Conservation (phyloP, 1,140 invertebrate genomes). For the Anoplophora glabripennis region DNA sequence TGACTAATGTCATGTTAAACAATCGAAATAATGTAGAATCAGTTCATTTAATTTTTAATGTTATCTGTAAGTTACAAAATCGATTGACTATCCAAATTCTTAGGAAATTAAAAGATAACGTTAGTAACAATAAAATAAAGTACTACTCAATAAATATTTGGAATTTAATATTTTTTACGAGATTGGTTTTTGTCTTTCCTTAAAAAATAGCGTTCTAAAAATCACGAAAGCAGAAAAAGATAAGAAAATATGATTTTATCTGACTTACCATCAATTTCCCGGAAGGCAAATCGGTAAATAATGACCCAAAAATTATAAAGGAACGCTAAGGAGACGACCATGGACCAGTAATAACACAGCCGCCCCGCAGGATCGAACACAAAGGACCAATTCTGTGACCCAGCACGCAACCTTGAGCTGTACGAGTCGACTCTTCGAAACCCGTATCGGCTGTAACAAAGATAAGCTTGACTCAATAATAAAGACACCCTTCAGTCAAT, state of each 20-base stretch:
- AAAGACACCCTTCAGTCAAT: too few species aligned
- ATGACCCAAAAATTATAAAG: conserved; percentile 99
- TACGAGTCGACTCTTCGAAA: conserved; percentile 48
- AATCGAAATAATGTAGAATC: too few species aligned
- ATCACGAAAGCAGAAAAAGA: not conserved
- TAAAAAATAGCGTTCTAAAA: too few species aligned
- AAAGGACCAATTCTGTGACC: conserved; percentile 80
- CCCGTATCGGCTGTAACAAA: conserved; percentile 49
- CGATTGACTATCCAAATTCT: too few species aligned
- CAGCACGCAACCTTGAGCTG: conserved; percentile 51
- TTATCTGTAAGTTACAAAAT: too few species aligned
- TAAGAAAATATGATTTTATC: not conserved
- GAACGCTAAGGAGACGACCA: conserved; percentile 96
- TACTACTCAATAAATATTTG: too few species aligned
- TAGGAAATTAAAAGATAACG: too few species aligned
- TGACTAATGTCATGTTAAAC: too few species aligned
- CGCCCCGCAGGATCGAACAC: conserved; percentile 89
- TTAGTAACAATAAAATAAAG: too few species aligned
- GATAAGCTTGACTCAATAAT: conserved; percentile 1
- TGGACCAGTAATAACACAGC: conserved; percentile 93
- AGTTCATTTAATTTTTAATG: too few species aligned
- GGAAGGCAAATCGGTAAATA: conserved; percentile 97
- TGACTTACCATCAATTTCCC: conserved; percentile 79
- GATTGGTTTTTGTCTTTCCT: too few species aligned
- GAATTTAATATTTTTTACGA: too few species aligned